These are phyloP conservation scores for Ethmia dodecea DNA, from an alignment of 2,888 invertebrate genomes.

Conservation along the genomic window DNA sequence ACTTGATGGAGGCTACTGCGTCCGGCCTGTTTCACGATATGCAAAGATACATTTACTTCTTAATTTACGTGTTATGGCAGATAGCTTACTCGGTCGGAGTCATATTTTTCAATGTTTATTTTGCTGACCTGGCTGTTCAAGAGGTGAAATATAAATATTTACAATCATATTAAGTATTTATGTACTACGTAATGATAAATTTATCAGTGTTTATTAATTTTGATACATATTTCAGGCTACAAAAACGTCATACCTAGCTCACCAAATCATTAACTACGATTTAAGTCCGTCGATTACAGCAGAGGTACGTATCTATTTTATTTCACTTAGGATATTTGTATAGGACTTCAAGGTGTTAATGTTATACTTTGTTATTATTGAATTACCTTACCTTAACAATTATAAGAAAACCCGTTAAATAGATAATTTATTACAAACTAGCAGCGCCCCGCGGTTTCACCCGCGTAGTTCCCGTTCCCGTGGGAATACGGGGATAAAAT, in stretches of 20 bases:
- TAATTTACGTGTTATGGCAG: constrained; percentile 48
- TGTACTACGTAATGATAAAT: no score
- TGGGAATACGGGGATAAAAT: no score
- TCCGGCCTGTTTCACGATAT: constrained; percentile 45
- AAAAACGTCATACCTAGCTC: constrained; percentile 34
- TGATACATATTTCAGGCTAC: constrained; percentile 38
- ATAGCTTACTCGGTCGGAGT: constrained; percentile 34
- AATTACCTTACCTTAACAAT: no score
- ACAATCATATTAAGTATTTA: no score
- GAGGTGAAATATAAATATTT: constrained; percentile 28
- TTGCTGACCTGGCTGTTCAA: constrained; percentile 33
- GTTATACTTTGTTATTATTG: no score
- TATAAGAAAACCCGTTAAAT: no score
- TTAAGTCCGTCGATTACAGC: constrained; percentile 32
- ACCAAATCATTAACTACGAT: constrained; percentile 48
- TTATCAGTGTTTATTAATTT: neutral
- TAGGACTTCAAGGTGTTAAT: no score
- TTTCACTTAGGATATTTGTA: no score
- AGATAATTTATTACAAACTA: no score
- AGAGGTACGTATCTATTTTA: constrained; percentile 34
- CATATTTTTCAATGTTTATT: constrained; percentile 34
- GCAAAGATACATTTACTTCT: constrained; percentile 37
- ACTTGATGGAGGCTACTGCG: constrained; percentile 61
- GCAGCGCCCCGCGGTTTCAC: no score
- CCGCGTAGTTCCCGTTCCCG: no score